Evolutionary conservation across 2,113 vertebrate genomes (phyloP).

Genomic region (Pelusios castaneus): DNA sequence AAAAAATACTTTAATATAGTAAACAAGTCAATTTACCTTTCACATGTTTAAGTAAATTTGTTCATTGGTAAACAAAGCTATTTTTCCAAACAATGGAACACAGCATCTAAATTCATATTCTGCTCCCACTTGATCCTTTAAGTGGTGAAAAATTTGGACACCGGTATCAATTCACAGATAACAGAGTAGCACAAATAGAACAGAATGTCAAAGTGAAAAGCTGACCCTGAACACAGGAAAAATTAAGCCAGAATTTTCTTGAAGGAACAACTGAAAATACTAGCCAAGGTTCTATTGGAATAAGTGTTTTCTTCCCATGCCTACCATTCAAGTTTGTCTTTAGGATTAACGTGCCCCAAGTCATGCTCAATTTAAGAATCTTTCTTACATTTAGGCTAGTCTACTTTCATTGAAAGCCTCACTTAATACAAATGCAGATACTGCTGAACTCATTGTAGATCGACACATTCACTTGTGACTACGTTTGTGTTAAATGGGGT

Average conservation of each 20-base stretch:
- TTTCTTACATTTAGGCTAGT: too few species aligned
- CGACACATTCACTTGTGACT: neutral
- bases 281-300: neutral
- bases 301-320: neutral
- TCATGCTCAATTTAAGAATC: neutral
- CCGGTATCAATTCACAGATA: slow-evolving; percentile 32
- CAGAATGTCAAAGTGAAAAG: slow-evolving; percentile 38
- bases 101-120: slow-evolving; percentile 31
- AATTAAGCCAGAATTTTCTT: slow-evolving; percentile 51
- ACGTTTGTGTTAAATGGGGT: neutral
- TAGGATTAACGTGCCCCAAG: neutral
- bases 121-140: slow-evolving; percentile 51
- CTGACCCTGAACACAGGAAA: slow-evolving; percentile 25
- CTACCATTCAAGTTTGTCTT: neutral
- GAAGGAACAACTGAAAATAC: neutral
- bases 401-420: neutral
- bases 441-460: neutral
- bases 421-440: neutral
- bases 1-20: slow-evolving; percentile 74
- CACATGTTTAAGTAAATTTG: slow-evolving; percentile 65
- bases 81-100: slow-evolving; percentile 40
- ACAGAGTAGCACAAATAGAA: slow-evolving; percentile 16
- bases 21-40: slow-evolving; percentile 65
- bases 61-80: slow-evolving; percentile 52
- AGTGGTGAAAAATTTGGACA: slow-evolving; percentile 28